Evolutionary conservation across 1,140 invertebrate genomes (phyloP).

Genomic region (Choristoneura fumiferana): DNA sequence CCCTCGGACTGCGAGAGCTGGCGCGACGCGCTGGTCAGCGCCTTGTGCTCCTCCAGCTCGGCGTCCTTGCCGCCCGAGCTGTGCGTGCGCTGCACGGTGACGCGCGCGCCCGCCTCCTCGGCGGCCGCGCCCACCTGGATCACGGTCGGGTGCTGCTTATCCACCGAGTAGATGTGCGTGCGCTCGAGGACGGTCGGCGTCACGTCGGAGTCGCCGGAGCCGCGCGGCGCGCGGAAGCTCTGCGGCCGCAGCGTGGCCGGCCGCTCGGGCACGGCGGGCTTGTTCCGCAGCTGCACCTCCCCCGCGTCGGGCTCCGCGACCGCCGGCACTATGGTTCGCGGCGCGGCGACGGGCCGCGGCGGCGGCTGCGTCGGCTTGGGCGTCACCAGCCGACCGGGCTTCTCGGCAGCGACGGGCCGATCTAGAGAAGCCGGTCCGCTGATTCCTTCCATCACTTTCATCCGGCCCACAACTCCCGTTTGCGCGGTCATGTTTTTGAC

Average conservation of each 20-base stretch:
- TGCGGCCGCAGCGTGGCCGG: conserved; percentile 83
- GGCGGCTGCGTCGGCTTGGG: conserved; percentile 42
- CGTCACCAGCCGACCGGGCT: conserved; percentile 24
- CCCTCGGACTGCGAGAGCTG: conserved; percentile 74
- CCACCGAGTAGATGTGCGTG: conserved; percentile 83
- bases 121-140: conserved; percentile 76
- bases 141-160: conserved; percentile 85
- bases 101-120: conserved; percentile 33
- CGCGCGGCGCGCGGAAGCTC: conserved; percentile 72
- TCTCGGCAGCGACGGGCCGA: conserved; percentile 24
- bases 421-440: conserved; percentile 48
- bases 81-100: conserved; percentile 63
- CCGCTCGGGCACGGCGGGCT: conserved; percentile 85
- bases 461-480: conserved; percentile 50
- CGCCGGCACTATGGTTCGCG: conserved; percentile 75
- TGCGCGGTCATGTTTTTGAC: conserved; percentile 62
- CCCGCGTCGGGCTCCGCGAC: conserved; percentile 31
- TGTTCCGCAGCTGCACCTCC: conserved; percentile 72
- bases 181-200: conserved; percentile 80
- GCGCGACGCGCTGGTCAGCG: conserved; percentile 53
- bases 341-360: conserved; percentile 75
- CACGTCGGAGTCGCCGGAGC: conserved; percentile 45
- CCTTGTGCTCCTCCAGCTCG: conserved; percentile 54
- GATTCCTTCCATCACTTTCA: conserved; percentile 47
- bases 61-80: conserved; percentile 65